A percentile compares a stretch with the other conserved stretches of the same genome.
phyloP scores from a whole-genome alignment of 2,113 vertebrate genomes.

The Lipophrys pholis region DNA sequence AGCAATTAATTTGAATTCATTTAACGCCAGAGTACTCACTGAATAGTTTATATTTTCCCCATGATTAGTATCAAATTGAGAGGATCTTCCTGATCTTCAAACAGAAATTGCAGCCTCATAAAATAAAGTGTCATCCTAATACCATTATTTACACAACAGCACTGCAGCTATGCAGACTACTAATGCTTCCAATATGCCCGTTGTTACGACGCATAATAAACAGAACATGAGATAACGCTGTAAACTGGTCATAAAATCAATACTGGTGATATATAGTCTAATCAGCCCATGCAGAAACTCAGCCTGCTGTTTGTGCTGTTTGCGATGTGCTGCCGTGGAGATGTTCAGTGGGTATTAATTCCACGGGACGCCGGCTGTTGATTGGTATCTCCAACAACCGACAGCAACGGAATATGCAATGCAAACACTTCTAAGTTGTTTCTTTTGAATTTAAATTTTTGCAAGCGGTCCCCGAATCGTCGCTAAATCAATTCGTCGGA shows the following conservation, averaged over 20 bases:
- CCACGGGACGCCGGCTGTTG: conserved; percentile 17
- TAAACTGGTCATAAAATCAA: conserved; percentile 17
- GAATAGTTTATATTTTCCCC: conserved; percentile 6
- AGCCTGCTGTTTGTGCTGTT: background rate
- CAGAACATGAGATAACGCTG: conserved; percentile 7
- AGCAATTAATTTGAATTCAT: conserved; percentile 6
- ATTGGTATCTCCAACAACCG: conserved; percentile 42
- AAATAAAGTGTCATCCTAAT: conserved; percentile 1
- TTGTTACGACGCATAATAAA: conserved; percentile 8
- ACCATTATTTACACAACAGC: conserved; percentile 1
- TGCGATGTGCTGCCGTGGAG: conserved; percentile 7
- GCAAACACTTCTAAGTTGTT: conserved; percentile 17
- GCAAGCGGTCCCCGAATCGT: conserved; percentile 18
- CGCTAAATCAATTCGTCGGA: background rate
- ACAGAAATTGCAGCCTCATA: conserved; percentile 17
- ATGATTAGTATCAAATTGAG: conserved; percentile 17
- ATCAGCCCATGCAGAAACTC: conserved; percentile 22
- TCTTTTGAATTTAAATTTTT: conserved; percentile 44
- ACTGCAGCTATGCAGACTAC: background rate
- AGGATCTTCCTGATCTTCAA: background rate
- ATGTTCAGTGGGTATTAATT: conserved; percentile 34
- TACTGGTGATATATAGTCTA: conserved; percentile 15
- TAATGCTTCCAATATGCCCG: background rate
- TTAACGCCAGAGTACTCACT: background rate
- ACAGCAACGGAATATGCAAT: conserved; percentile 47